A percentile compares a stretch with the other conserved stretches of the same genome.
Conservation (phyloP, 2,888 invertebrate species). For the Tetanocera ferruginea region DNA sequence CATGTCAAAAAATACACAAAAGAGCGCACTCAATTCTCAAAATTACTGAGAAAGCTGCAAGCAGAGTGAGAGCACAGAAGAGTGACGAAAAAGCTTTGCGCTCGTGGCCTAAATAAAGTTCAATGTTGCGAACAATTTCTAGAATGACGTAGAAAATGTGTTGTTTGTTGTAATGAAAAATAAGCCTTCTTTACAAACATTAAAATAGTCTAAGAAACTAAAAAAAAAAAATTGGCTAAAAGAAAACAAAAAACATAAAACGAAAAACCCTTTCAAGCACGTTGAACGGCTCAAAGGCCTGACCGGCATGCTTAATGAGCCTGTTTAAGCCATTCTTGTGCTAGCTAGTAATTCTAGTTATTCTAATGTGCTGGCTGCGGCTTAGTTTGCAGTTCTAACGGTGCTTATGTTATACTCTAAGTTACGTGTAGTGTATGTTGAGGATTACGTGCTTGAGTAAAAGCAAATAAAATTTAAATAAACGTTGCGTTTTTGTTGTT, state of each 20-base stretch:
- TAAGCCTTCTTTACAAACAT: neutral
- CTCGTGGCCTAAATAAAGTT: slow-evolving; percentile 41
- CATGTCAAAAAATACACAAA: neutral
- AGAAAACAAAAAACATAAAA: neutral
- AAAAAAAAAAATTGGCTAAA: neutral
- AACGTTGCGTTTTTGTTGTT: neutral
- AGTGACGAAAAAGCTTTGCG: neutral
- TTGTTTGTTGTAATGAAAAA: neutral
- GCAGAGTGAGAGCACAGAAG: neutral
- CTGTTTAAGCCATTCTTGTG: neutral
- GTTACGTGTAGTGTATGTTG: too few species aligned
- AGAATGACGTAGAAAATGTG: slow-evolving; percentile 21
- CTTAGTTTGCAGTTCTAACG: slow-evolving; percentile 4
- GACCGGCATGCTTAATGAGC: slow-evolving; percentile 27
- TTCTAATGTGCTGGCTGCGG: neutral
- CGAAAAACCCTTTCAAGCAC: neutral
- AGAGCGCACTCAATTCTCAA: neutral
- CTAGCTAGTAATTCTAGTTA: neutral
- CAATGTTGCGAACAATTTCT: slow-evolving; percentile 32
- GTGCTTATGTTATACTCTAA: neutral
- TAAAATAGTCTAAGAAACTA: neutral
- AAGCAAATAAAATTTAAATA: neutral
- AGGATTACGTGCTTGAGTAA: too few species aligned
- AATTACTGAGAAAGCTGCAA: neutral
- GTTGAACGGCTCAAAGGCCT: neutral